Conservation (phyloP, 2,888 invertebrate genomes). For the Temnothorax rugatulus region DNA sequence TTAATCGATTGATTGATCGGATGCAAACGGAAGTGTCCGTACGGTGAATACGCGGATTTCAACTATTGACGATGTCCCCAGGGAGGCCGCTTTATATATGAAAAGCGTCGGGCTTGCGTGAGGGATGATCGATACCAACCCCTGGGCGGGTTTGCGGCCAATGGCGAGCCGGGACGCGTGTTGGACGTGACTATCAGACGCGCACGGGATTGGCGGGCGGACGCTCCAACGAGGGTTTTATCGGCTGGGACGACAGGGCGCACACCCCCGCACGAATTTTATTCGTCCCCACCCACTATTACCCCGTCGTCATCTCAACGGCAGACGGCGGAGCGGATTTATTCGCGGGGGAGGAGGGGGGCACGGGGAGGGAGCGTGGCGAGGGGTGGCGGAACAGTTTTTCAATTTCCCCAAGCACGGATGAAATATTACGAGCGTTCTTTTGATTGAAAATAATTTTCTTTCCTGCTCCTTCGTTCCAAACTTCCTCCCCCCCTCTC, state of each 20-base stretch:
- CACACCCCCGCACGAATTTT: conserved; percentile 79
- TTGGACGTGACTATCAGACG: conserved; percentile 72
- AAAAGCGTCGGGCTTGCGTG: conserved; percentile 54
- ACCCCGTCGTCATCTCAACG: conserved; percentile 30
- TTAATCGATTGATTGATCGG: conserved; percentile 24
- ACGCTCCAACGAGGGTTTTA: conserved; percentile 76
- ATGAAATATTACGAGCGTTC: conserved; percentile 44
- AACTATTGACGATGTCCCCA: conserved; percentile 77
- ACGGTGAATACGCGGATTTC: conserved; percentile 53
- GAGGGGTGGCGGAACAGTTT: conserved; percentile 24
- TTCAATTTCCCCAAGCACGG: conserved; percentile 51
- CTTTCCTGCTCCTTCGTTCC: neutral
- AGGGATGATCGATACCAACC: conserved; percentile 84
- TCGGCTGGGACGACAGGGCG: conserved; percentile 59
- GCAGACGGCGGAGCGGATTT: conserved; percentile 42
- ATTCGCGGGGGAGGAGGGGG: conserved; percentile 13
- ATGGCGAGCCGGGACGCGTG: conserved; percentile 65
- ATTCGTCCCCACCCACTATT: conserved; percentile 63
- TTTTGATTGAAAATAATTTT: conserved; percentile 46
- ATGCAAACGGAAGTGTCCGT: neutral
- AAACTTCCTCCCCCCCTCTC: neutral
- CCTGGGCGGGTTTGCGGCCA: conserved; percentile 81
- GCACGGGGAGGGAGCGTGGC: neutral
- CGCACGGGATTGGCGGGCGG: conserved; percentile 67
- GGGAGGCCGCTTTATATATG: conserved; percentile 81